A percentile compares a stretch with the other conserved stretches of the same genome.
Evolutionary conservation across 2,888 invertebrate genomes (phyloP).

Genomic region (Zhuqinia jingwanae): DNA sequence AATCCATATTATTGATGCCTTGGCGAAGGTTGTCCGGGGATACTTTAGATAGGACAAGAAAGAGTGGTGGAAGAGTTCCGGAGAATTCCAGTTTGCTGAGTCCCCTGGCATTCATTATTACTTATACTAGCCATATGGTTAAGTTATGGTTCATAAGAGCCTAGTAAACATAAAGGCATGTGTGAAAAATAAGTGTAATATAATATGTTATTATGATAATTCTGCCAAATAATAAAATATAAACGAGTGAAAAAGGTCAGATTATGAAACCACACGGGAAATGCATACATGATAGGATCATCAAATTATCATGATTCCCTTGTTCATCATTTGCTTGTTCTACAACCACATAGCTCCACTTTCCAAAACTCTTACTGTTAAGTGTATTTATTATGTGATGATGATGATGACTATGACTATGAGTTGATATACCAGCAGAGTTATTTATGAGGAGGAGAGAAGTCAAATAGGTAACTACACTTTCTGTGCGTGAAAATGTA

Average conservation of each 20-base stretch:
- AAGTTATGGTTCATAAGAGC: neutral
- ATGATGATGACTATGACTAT: neutral
- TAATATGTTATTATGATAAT: neutral
- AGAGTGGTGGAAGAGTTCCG: neutral
- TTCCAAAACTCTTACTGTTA: neutral
- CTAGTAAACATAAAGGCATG: slow-evolving; percentile 3
- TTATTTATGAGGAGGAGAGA: neutral
- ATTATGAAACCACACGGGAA: slow-evolving; percentile 1
- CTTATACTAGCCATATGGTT: neutral
- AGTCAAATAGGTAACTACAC: neutral
- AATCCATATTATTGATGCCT: slow-evolving; percentile 51
- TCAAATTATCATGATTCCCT: slow-evolving; percentile 8
- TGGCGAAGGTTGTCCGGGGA: slow-evolving; percentile 48
- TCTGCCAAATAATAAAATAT: neutral
- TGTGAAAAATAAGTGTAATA: no score
- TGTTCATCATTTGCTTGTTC: neutral
- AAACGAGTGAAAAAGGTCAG: neutral
- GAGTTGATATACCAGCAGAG: neutral
- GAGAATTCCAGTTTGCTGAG: neutral
- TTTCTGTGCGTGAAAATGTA: no score
- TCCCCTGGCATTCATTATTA: neutral
- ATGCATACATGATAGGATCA: neutral
- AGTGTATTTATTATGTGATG: neutral
- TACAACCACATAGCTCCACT: neutral
- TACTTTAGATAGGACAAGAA: slow-evolving; percentile 21